Evolutionary conservation across 2,113 vertebrate genomes (phyloP).

Genomic region (Plectropomus leopardus): DNA sequence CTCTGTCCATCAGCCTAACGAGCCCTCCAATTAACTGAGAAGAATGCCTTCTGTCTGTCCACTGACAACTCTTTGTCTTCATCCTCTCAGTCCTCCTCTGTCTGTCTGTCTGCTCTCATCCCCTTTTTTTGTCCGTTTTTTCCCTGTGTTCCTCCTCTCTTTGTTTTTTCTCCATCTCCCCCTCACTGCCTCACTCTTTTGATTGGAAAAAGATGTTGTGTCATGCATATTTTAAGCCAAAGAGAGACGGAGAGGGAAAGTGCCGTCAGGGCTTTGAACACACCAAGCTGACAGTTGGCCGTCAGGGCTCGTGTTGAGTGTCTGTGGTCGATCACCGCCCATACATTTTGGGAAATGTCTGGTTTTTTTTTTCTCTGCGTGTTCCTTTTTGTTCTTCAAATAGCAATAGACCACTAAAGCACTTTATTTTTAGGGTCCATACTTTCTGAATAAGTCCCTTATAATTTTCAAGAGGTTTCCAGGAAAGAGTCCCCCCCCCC

Average conservation of each 20-base stretch:
- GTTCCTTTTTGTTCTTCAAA: background rate
- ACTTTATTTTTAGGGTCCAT: background rate
- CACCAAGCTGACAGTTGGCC: constrained; percentile 34
- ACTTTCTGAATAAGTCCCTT: background rate
- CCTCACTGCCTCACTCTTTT: constrained; percentile 9
- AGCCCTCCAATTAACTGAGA: constrained; percentile 69
- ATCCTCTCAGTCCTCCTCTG: background rate
- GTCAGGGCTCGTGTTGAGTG: constrained; percentile 6
- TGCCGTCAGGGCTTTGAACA: constrained; percentile 11
- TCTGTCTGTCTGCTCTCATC: constrained; percentile 6
- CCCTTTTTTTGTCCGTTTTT: constrained; percentile 17
- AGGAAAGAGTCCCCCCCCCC: no score
- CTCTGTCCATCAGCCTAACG: constrained; percentile 63
- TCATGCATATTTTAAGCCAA: constrained; percentile 62
- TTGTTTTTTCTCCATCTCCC: constrained; percentile 32
- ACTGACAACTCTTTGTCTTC: constrained; percentile 24
- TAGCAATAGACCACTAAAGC: background rate
- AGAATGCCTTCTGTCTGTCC: constrained; percentile 58
- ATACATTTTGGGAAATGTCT: background rate
- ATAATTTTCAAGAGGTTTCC: background rate
- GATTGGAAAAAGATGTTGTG: constrained; percentile 58
- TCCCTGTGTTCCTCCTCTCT: constrained; percentile 8
- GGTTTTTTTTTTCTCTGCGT: background rate
- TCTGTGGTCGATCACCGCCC: background rate
- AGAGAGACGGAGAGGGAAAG: constrained; percentile 18